phyloP scores from a whole-genome alignment of 2,888 invertebrate genomes.

The Conistra vaccinii region DNA sequence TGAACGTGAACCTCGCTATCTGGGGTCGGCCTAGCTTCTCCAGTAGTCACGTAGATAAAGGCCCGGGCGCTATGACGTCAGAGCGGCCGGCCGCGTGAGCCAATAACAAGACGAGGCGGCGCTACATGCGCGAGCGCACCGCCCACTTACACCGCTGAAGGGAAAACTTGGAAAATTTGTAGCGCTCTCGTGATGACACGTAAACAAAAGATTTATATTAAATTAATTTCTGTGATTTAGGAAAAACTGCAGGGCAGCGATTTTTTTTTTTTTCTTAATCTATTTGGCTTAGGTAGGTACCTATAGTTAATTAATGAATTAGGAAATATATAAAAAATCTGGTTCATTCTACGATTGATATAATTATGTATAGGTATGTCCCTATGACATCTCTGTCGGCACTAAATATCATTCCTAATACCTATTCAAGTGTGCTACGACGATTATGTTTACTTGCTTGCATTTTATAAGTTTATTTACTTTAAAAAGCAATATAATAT shows the following conservation, averaged over 20 bases:
- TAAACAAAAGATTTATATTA: conserved; percentile 25
- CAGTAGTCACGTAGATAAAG: conserved; percentile 79
- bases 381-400: not conserved
- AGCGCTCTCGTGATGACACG: conserved; percentile 20
- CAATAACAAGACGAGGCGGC: conserved; percentile 86
- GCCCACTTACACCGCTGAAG: conserved; percentile 79
- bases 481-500: conserved; percentile 60
- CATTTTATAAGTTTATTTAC: conserved; percentile 54
- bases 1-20: conserved; percentile 65
- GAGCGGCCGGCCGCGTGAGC: conserved; percentile 82
- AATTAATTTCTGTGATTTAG: not conserved
- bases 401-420: not conserved
- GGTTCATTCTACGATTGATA: not conserved
- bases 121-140: conserved; percentile 80
- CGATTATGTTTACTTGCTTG: conserved; percentile 29
- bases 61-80: conserved; percentile 86
- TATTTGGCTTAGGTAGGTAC: not conserved
- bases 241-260: too few relatives aligned
- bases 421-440: not conserved
- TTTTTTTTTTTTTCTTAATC: not conserved
- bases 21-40: conserved; percentile 70
- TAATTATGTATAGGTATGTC: not conserved
- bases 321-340: not conserved
- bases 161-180: conserved; percentile 85
- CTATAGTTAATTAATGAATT: not conserved